Evolutionary conservation across 2,797 vertebrate genomes (phyloP).

Genomic region (Crenuchus spilurus): DNA sequence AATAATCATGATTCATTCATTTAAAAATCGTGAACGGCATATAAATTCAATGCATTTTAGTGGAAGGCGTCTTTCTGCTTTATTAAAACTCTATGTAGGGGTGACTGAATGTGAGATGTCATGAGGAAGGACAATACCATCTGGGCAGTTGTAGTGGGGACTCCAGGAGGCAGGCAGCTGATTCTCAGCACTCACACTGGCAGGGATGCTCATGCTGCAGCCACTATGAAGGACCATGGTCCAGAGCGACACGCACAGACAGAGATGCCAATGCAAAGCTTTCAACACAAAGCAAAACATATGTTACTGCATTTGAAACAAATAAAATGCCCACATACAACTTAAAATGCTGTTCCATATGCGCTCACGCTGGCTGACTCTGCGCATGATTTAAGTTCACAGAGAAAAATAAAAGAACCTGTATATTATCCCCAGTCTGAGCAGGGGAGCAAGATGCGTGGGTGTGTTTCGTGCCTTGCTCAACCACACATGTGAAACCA

Average conservation of each 20-base stretch:
- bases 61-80: not conserved
- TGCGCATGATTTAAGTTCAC: too few relatives aligned
- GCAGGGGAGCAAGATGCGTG: constrained; percentile 5
- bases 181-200: constrained; percentile 70
- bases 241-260: constrained; percentile 54
- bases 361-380: too few relatives aligned
- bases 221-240: constrained; percentile 76
- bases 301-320: not conserved
- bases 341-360: too few relatives aligned
- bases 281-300: not conserved
- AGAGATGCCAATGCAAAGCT: not conserved
- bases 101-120: not conserved
- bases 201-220: constrained; percentile 75
- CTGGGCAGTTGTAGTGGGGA: constrained; percentile 67
- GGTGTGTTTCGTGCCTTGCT: constrained; percentile 31
- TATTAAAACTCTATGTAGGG: not conserved
- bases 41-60: too few relatives aligned
- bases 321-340: too few relatives aligned
- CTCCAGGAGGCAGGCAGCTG: constrained; percentile 73
- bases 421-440: constrained; percentile 3
- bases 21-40: too few relatives aligned
- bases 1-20: too few relatives aligned
- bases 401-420: constrained; percentile 34
- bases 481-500: constrained; percentile 41
- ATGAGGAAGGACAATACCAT: constrained; percentile 66